Evolutionary conservation across 2,113 vertebrate species (phyloP).

Genomic region (Rhinoderma darwinii): DNA sequence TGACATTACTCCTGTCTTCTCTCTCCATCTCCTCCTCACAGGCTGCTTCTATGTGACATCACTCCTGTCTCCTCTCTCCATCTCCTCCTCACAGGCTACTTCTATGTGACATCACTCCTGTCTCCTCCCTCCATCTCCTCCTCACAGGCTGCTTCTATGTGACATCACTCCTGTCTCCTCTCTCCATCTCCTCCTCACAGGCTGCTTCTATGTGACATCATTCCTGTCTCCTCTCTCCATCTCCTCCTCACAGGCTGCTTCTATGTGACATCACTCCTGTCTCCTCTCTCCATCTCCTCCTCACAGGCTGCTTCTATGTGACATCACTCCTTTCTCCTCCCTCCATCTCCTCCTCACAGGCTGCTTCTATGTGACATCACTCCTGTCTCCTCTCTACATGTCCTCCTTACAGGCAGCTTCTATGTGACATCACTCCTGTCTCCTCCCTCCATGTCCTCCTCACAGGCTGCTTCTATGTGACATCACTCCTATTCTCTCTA

Average conservation of each 20-base stretch:
- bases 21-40: background rate
- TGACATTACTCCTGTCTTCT: background rate
- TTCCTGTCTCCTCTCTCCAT: background rate
- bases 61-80: too few relatives aligned
- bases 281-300: background rate
- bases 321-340: background rate
- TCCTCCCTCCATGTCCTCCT: background rate
- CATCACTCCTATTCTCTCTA: background rate
- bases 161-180: too few relatives aligned
- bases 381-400: background rate
- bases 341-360: too few relatives aligned
- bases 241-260: background rate
- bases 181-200: background rate
- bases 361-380: too few relatives aligned
- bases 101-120: too few relatives aligned
- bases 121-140: background rate
- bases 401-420: background rate
- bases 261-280: background rate
- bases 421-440: background rate
- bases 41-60: too few relatives aligned
- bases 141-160: background rate
- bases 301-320: background rate
- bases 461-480: background rate
- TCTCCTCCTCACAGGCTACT: too few relatives aligned
- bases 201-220: background rate